Conservation (phyloP, 1,140 invertebrate genomes). For the Atta cephalotes region DNA sequence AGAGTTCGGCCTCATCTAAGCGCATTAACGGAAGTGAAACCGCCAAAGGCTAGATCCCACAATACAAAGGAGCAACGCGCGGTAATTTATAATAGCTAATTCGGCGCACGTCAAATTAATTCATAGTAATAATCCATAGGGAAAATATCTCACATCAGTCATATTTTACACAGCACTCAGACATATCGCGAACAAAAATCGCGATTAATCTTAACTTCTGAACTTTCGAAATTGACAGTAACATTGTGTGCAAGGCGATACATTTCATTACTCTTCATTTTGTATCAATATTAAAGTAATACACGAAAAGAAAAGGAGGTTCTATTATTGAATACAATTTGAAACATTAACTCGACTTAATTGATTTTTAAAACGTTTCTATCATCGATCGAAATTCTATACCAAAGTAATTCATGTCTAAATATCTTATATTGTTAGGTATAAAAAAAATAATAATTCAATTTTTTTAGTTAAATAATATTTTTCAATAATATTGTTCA, state of each 20-base stretch:
- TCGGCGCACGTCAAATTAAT: slow-evolving; percentile 47
- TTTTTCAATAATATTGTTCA: no score
- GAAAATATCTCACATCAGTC: slow-evolving; percentile 36
- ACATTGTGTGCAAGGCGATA: slow-evolving; percentile 4
- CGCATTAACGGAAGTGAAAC: slow-evolving; percentile 30
- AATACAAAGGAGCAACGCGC: slow-evolving; percentile 29
- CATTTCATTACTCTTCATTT: slow-evolving; percentile 40
- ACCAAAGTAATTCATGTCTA: background rate
- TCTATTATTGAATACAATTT: background rate
- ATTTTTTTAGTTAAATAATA: no score
- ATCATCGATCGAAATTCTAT: slow-evolving; percentile 3
- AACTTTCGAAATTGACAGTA: slow-evolving; percentile 28
- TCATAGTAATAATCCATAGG: slow-evolving; percentile 28
- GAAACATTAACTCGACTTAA: background rate
- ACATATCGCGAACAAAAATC: slow-evolving; percentile 45
- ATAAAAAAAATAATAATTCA: no score
- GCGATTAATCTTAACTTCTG: slow-evolving; percentile 32
- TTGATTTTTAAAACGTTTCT: slow-evolving; percentile 14
- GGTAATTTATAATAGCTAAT: slow-evolving; percentile 63
- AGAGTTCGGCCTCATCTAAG: background rate
- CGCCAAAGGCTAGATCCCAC: slow-evolving; percentile 39
- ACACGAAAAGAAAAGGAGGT: background rate
- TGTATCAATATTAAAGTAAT: slow-evolving; percentile 14
- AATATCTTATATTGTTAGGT: background rate
- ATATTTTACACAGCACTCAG: slow-evolving; percentile 29